Conservation (phyloP, 2,113 vertebrate genomes). For the Amazona guildingii region DNA sequence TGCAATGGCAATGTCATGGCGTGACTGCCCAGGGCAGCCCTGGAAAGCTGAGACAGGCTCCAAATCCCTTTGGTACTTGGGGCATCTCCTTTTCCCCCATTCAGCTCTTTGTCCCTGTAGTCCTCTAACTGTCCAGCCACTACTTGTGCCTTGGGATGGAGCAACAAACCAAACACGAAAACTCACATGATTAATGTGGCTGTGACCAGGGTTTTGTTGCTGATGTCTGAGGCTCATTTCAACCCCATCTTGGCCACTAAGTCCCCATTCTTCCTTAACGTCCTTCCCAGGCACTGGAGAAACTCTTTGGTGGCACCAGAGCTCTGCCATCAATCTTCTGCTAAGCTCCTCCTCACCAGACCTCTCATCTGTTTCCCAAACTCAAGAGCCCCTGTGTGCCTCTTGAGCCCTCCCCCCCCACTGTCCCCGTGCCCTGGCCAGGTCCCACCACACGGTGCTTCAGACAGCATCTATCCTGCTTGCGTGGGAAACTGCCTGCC, state of each 20-base stretch:
- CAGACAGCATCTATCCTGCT: background rate
- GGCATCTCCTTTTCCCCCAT: background rate
- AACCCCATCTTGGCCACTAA: background rate
- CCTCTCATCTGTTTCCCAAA: background rate
- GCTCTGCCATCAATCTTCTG: slow-evolving; percentile 28
- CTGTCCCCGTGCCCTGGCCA: background rate
- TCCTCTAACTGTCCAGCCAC: background rate
- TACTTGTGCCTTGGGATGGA: background rate
- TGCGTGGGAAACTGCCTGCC: slow-evolving; percentile 10
- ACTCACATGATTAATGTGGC: rapidly evolving
- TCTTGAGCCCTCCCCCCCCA: background rate
- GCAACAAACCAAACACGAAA: background rate
- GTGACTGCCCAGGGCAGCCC: background rate
- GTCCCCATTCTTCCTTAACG: background rate
- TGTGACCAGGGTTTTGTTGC: background rate
- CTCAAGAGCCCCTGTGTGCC: rapidly evolving
- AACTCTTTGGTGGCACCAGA: background rate
- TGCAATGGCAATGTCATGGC: background rate
- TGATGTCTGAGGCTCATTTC: background rate
- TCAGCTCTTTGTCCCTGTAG: background rate
- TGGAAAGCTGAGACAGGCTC: background rate
- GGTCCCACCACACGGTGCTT: background rate
- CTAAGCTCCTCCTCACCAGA: background rate
- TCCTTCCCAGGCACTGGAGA: background rate
- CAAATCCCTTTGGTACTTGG: background rate